These are phyloP conservation scores for Apostichopus japonicus DNA, from an alignment of 35 echinoderm and acorn worm genomes.

Conservation along the genomic window DNA sequence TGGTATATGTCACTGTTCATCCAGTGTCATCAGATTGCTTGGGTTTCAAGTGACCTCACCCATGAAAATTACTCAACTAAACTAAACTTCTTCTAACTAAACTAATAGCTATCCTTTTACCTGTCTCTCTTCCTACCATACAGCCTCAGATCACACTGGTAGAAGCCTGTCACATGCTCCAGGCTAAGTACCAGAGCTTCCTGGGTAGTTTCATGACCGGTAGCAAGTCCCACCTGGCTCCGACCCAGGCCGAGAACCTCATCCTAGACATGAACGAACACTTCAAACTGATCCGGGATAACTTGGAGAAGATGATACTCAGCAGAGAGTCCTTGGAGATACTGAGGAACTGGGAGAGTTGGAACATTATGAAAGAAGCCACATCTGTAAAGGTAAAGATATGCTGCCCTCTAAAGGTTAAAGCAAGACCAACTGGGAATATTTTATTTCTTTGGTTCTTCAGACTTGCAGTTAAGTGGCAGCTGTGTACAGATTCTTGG, in stretches of 20 bases:
- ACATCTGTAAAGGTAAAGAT: conserved; percentile 57
- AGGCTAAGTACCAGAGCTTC: conserved; percentile 38
- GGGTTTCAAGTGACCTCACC: too few species aligned
- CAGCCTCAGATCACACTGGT: conserved; percentile 33
- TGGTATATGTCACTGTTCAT: too few species aligned
- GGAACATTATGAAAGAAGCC: conserved; percentile 76
- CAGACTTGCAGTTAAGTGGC: too few species aligned
- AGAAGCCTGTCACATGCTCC: conserved; percentile 43
- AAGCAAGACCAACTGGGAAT: too few species aligned
- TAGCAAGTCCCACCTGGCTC: conserved; percentile 49
- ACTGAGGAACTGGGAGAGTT: conserved; percentile 67
- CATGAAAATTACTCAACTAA: too few species aligned
- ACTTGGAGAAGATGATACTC: conserved; percentile 62
- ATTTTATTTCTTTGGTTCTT: too few species aligned
- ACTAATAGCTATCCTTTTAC: too few species aligned
- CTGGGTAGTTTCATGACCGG: conserved; percentile 8
- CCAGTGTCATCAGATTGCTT: too few species aligned
- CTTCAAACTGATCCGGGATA: conserved; percentile 71
- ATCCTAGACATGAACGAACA: conserved; percentile 74
- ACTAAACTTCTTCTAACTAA: too few species aligned
- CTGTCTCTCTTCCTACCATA: not conserved
- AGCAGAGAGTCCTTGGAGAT: conserved; percentile 46
- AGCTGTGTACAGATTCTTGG: too few species aligned
- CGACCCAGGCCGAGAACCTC: conserved; percentile 82
- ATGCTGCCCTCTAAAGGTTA: not conserved